Conservation (phyloP, 2,797 vertebrate species). For the Phaenicophaeus curvirostris region DNA sequence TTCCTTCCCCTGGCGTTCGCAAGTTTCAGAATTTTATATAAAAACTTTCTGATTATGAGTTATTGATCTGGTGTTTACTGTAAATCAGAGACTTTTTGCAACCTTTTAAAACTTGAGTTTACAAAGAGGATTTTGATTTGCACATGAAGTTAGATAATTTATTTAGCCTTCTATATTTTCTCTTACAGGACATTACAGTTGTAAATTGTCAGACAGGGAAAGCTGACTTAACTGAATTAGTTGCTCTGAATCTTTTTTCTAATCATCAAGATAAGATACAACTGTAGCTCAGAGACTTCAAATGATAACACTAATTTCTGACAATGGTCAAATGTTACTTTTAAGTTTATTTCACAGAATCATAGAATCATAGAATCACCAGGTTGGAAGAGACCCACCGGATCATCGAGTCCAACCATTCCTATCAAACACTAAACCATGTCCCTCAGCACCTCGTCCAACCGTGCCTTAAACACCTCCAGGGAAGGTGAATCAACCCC, state of each 20-base stretch:
- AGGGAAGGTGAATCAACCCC: too few relatives aligned
- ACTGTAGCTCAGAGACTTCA: neutral
- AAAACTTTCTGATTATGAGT: neutral
- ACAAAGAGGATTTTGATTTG: neutral
- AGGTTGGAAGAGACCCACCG: too few relatives aligned
- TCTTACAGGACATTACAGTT: neutral
- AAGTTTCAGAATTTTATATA: neutral
- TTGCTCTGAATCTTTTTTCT: neutral
- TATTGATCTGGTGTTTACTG: neutral
- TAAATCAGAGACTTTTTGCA: neutral
- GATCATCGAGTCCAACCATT: too few relatives aligned
- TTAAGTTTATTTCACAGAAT: neutral
- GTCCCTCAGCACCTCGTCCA: too few relatives aligned
- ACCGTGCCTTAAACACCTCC: too few relatives aligned
- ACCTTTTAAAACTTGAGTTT: neutral
- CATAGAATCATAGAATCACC: too few relatives aligned
- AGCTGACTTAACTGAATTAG: neutral
- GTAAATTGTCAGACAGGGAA: neutral
- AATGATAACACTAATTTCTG: neutral
- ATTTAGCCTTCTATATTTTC: neutral
- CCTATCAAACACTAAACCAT: too few relatives aligned
- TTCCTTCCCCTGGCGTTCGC: rapidly evolving
- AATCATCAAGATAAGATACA: neutral
- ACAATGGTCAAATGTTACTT: neutral
- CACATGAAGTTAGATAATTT: neutral